Evolutionary conservation across 2,113 vertebrate species (phyloP).

Genomic region (Menidia beryllina): DNA sequence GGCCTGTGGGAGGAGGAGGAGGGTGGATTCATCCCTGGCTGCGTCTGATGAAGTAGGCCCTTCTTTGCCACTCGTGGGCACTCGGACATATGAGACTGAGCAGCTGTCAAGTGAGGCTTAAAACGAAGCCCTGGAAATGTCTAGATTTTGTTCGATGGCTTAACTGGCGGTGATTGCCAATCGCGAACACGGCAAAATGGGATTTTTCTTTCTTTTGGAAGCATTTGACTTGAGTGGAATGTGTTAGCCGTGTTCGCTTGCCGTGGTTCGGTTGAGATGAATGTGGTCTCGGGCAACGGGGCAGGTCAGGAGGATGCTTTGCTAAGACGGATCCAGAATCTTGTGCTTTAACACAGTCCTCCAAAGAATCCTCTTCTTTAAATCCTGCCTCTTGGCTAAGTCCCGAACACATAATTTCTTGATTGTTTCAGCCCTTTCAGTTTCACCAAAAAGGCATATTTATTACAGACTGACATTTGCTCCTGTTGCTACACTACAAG

Average conservation of each 20-base stretch:
- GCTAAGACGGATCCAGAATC: constrained; percentile 34
- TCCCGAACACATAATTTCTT: too few species aligned
- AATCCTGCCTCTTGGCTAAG: too few species aligned
- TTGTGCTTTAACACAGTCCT: neutral
- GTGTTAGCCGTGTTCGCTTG: constrained; percentile 11
- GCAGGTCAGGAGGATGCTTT: constrained; percentile 15
- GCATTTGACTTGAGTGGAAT: constrained; percentile 12
- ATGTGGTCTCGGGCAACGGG: constrained; percentile 19
- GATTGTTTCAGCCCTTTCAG: too few species aligned
- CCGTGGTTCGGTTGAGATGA: constrained; percentile 18
- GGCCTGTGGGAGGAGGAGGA: constrained; percentile 37
- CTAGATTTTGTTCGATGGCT: constrained; percentile 27
- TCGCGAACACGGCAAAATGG: constrained; percentile 37
- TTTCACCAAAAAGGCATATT: too few species aligned
- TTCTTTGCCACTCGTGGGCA: constrained; percentile 54
- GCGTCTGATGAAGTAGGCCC: constrained; percentile 57
- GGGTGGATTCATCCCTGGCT: constrained; percentile 48
- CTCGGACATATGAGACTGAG: constrained; percentile 57
- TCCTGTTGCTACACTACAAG: too few species aligned
- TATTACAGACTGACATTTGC: too few species aligned
- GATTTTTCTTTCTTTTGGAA: too few species aligned
- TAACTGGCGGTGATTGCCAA: constrained; percentile 47
- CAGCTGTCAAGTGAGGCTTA: constrained; percentile 50
- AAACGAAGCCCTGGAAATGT: constrained; percentile 66
- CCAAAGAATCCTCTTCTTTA: neutral